Base-by-base conservation (phyloP, 92 coral and sea anemone species). In the Heliopora coerulea region DNA sequence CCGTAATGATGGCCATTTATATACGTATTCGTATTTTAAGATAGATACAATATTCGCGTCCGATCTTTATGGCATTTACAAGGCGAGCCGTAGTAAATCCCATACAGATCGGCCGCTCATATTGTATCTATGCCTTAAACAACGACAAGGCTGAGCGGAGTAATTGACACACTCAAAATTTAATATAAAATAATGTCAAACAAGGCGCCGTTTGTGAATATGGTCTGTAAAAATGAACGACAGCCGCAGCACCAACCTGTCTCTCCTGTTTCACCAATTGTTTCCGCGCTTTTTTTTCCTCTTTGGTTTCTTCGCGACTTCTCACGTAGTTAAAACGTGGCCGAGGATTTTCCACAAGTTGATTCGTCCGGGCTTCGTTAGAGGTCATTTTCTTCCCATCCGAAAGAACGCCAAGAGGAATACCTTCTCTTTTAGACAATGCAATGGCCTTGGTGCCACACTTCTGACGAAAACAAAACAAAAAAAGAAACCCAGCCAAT, bases 331-430 rank as follows among this genome's bases (percentile, higher is more conserved):
- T 34, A 25, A 49, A 37, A 12, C 34, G 42, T 11, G 48, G 54
- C 13, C 34, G 27, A 29, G 14, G 37, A 7, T 21, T 23, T 17
- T 31, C 78, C 0, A 48, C 33, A 20, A 50, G 35, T 30, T 48
- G 62, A 40, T 21, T 44, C 39, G 18, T 3, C 32, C 48, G 59
- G 23, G 64, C 33, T 3, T 37, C 81, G 17, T 14, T 49, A 18
- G 26, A 46, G 63, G 62, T 70, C 6, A 79, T 44, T 14, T 58
- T 66, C 25, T 41, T 80, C 0, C 48, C 77, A 28, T 86, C 80
- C 3, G 95, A 83, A 8, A 93, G 78, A 10, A 93, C 87, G 18
- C 98, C 98, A 1, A 93, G 70, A 34, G 98, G 98, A 28, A 93
- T 89, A 28, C 98, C 96, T 54, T 84, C 80, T 79, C 83, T 90